Evolutionary conservation across 1,140 invertebrate genomes (phyloP), one percentile per base, ranked within the genome.

Genomic region (Lasaia peninsularis): DNA sequence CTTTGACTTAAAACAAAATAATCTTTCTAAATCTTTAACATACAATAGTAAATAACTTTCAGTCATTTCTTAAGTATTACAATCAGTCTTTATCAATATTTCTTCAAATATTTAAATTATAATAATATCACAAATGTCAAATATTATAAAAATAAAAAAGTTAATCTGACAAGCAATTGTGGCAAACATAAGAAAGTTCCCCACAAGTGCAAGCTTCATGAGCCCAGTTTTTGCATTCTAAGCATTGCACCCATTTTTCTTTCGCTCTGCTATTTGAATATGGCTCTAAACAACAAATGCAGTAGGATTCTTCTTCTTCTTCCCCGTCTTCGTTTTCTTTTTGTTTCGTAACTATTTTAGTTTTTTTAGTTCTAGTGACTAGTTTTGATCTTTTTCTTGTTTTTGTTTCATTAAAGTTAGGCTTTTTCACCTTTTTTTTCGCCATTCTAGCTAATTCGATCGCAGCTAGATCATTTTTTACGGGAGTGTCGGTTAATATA

Each of bases 91-190:
- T 16, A 55, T 55, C 21, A 40, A 31, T 55, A 28, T 55, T 55
- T 44, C 35, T 55, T 40, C 1, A 12, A 55, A 55, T 56, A 56
- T 48, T 56, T 44, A 9, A 57, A 31, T 57, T 20, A 35, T 12
- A 57, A 57, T n/a, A 34, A 57, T 49, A 10, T 33, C n/a, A 50
- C 21, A 57, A 50, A 50, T 35, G 8, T 18, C 9, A 50, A 51
- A 18, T 51, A 37, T 51, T 51, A 34, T 20, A 52, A 51, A 58
- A 33, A 21, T 48, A 66, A 60, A 56, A 60, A 57, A 21, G 33
- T 63, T 44, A 65, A 60, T 69, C 61, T 56, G 58, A 65, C 58
- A 63, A 63, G 49, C 63, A 69, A 31, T 65, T 66, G 31, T 67
- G 62, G 56, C 62, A 71, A 49, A 71, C 58, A 52, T 71, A 65